phyloP scores from a whole-genome alignment of 2,113 vertebrate species.

The Platysternon megacephalum region DNA sequence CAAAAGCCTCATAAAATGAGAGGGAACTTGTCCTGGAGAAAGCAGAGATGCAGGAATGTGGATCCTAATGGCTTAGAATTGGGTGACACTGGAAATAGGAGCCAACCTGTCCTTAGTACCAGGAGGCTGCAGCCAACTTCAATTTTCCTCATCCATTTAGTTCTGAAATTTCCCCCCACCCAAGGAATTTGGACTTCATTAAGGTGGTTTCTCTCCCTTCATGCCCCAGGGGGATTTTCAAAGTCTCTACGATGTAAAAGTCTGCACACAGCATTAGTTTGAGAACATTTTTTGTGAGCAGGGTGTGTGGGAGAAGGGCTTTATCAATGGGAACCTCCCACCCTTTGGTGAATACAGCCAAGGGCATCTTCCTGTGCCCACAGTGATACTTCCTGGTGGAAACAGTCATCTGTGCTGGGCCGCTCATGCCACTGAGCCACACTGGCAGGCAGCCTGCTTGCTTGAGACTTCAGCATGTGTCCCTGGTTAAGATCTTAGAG shows the following conservation, averaged over 20 bases:
- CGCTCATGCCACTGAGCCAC: neutral
- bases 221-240: neutral
- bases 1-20: neutral
- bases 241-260: accelerated
- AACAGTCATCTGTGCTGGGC: accelerated
- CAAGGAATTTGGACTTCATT: neutral
- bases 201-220: neutral
- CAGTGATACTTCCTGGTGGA: neutral
- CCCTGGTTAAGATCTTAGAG: neutral
- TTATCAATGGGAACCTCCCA: neutral
- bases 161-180: neutral
- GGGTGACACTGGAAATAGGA: neutral
- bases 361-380: neutral
- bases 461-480: neutral
- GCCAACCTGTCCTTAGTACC: neutral
- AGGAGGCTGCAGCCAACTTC: neutral
- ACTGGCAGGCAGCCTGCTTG: neutral
- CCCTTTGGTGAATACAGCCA: accelerated
- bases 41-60: neutral
- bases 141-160: neutral
- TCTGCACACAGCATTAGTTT: neutral
- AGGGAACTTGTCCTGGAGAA: neutral
- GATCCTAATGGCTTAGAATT: neutral
- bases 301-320: neutral
- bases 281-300: neutral